Evolutionary conservation across 2,113 vertebrate genomes (phyloP).

Genomic region (Oryzias woworae): DNA sequence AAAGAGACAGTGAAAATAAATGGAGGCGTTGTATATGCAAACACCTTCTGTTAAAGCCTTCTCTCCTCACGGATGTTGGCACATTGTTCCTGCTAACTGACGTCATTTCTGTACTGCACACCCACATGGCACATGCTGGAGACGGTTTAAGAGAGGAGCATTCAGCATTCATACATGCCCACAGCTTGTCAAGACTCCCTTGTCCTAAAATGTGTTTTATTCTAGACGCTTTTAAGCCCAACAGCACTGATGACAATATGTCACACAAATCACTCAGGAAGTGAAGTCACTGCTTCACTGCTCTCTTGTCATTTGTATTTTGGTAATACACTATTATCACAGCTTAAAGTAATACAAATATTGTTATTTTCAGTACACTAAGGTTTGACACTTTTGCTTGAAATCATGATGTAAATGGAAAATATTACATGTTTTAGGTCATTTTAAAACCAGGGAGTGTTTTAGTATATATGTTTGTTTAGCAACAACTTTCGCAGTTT

Average conservation of each 20-base stretch:
- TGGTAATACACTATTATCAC: too few species aligned
- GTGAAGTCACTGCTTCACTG: slow-evolving; percentile 13
- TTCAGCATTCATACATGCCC: neutral
- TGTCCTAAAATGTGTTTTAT: slow-evolving; percentile 2
- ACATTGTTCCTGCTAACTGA: slow-evolving; percentile 33
- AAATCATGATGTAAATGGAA: too few species aligned
- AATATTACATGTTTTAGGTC: too few species aligned
- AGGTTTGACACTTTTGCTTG: too few species aligned
- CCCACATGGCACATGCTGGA: slow-evolving; percentile 22
- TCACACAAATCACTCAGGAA: slow-evolving; percentile 11
- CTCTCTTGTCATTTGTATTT: too few species aligned
- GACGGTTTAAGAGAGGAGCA: slow-evolving; percentile 1
- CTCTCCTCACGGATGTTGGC: slow-evolving; percentile 33
- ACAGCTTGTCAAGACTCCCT: slow-evolving; percentile 1
- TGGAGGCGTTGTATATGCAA: slow-evolving; percentile 2
- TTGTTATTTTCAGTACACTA: too few species aligned
- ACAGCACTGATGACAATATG: slow-evolving; percentile 2
- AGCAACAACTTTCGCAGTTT: too few species aligned
- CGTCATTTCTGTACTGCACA: slow-evolving; percentile 17
- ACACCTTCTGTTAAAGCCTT: slow-evolving; percentile 13
- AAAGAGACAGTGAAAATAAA: slow-evolving; percentile 26
- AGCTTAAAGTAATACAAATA: too few species aligned
- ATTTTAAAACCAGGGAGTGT: too few species aligned
- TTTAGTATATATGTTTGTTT: too few species aligned
- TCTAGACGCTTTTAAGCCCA: slow-evolving; percentile 1